Conservation (phyloP, 1,140 invertebrate species). For the Cydia fagiglandana region DNA sequence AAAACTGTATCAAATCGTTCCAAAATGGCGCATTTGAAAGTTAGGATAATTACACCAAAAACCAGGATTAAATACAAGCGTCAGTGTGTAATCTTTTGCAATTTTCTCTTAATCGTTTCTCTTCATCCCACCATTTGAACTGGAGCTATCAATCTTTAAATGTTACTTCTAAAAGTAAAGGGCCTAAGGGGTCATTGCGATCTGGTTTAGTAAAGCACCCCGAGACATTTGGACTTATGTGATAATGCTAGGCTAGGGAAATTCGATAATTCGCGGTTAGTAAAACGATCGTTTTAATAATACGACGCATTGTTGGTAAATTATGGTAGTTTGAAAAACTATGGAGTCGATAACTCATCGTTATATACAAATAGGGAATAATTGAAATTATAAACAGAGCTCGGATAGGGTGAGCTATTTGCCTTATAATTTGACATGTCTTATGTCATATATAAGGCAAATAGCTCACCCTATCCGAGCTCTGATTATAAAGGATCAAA, state of each 20-base stretch:
- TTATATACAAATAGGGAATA: neutral
- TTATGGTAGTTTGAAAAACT: conserved; percentile 21
- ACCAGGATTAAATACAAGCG: conserved; percentile 23
- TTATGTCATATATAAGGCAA: too few species aligned
- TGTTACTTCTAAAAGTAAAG: neutral
- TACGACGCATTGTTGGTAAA: conserved; percentile 33
- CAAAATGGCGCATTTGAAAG: conserved; percentile 26
- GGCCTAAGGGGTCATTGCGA: neutral
- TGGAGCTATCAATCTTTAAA: neutral
- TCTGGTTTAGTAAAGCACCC: conserved; percentile 24
- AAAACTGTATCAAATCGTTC: conserved; percentile 24
- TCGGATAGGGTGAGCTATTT: too few species aligned
- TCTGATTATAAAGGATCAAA: neutral
- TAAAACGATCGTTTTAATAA: conserved; percentile 37
- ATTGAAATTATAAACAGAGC: neutral
- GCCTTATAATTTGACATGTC: too few species aligned
- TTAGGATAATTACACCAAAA: conserved; percentile 32
- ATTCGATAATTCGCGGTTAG: conserved; percentile 38
- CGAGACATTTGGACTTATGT: conserved; percentile 39
- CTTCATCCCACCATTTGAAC: neutral
- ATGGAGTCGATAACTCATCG: conserved; percentile 23
- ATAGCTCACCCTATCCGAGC: too few species aligned
- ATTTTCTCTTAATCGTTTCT: conserved; percentile 35
- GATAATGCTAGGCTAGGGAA: conserved; percentile 35
- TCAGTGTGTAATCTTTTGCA: conserved; percentile 35